Conservation (phyloP, 92 coral and sea anemone species). For the Nematostella vectensis region DNA sequence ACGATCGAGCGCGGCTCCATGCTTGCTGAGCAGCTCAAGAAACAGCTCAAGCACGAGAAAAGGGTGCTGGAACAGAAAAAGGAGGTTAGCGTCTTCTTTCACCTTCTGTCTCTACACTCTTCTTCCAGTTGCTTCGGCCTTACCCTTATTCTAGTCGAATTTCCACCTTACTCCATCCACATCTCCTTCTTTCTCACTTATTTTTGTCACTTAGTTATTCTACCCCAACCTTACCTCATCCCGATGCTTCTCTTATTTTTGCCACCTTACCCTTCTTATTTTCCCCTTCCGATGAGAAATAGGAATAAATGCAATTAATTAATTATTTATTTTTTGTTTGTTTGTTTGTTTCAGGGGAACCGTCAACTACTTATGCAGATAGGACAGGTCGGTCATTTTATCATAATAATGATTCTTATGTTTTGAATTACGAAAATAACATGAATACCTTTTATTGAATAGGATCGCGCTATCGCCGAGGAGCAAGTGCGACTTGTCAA, state of each 20-base stretch:
- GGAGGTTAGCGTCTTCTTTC: constrained; percentile 70
- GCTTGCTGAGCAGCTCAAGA: constrained; percentile 85
- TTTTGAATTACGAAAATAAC: not conserved
- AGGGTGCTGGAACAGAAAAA: constrained; percentile 95
- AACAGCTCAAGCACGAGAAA: constrained; percentile 87
- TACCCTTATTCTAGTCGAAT: not conserved
- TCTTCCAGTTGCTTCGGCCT: too few relatives aligned
- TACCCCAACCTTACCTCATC: too few relatives aligned
- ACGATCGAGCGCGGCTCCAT: constrained; percentile 79
- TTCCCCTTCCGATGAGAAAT: too few relatives aligned
- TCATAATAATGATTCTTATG: not conserved
- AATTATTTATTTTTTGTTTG: too few relatives aligned
- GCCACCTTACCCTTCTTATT: too few relatives aligned
- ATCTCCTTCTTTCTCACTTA: too few relatives aligned
- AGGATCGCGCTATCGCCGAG: constrained; percentile 96
- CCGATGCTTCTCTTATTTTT: too few relatives aligned
- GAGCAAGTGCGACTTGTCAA: constrained; percentile 88
- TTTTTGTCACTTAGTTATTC: too few relatives aligned
- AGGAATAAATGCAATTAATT: too few relatives aligned
- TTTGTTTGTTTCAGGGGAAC: constrained; percentile 64
- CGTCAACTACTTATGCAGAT: constrained; percentile 90
- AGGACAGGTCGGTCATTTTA: constrained; percentile 72
- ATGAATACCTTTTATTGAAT: not conserved
- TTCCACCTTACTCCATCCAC: too few relatives aligned
- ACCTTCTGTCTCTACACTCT: too few relatives aligned